Base-by-base conservation (phyloP, 2,888 invertebrate genomes). In the Vandiemenella viatica region DNA sequence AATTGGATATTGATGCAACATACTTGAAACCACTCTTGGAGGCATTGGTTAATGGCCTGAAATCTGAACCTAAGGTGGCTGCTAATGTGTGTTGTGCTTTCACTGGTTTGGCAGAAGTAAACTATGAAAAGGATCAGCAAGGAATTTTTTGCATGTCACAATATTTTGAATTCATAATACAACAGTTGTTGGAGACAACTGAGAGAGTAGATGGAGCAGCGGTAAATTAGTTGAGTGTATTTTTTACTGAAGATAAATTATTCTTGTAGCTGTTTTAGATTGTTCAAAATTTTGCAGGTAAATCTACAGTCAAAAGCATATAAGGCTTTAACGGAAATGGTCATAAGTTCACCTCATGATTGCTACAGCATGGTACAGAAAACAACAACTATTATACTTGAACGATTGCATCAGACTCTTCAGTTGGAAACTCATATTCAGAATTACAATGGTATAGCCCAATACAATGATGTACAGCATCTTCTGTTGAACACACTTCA, bases 11-110 rank as follows among this genome's bases (percentile, higher is more conserved):
- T 48, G 90, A 87, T 64, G 83, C 85, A 59, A 77, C 75, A 4
- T 89, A 84, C 66, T 70, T 97, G 45, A 83, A 83, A 63, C 83
- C 86, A 1, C 66, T 90, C 10, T 64, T 90, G 15, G 84, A 88
- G 69, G 76, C 84, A 67, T 76, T 90, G 50, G 79, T 89, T 0
- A 82, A 79, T 58, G 93, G 93, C 0, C 70, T 98, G 17, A 85
- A 84, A 59, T 44, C 92, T 3, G 97, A 97, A 63, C 90, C 97
- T 5, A 72, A 97, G 20, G 98, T 99, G 0, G 97, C 98, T 1
- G 85, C 93, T 8, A 98, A 98, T 67, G 93, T 97, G 10, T 99
- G 98, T 65, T 99, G 98, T 98, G 97, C 98, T 0, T 90, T 99
- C 61, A 92, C 92, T 19, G 92, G 93, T 22, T 71, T 98, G 43